Conservation (phyloP, 2,888 invertebrate species). For the Eutolmus rufibarbis region DNA sequence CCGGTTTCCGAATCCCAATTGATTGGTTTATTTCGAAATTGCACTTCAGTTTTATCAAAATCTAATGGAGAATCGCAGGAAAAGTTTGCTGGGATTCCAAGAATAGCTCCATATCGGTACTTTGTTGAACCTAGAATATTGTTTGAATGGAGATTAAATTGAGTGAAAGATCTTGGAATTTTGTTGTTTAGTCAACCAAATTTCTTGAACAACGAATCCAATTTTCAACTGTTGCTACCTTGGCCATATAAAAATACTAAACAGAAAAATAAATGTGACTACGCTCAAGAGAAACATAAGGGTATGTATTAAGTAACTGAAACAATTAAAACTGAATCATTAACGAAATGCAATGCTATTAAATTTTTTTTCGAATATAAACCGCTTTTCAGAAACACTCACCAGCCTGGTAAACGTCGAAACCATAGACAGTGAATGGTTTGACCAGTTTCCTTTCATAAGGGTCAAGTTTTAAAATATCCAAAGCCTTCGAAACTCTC, state of each 20-base stretch:
- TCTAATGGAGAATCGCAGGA: constrained; percentile 66
- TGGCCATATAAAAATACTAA: no score
- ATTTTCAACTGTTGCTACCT: no score
- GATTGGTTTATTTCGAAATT: constrained; percentile 69
- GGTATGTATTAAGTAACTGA: no score
- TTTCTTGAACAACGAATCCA: no score
- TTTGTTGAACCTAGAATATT: constrained; percentile 63
- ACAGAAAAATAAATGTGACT: background rate
- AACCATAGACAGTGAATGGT: constrained; percentile 77
- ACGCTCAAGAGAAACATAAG: background rate
- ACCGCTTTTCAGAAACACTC: constrained; percentile 51
- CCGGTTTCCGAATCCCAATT: constrained; percentile 73
- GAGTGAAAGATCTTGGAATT: no score
- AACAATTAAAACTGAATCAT: no score
- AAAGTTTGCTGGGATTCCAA: constrained; percentile 81
- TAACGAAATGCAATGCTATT: no score
- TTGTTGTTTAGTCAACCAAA: no score
- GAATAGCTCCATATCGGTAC: constrained; percentile 68
- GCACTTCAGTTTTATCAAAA: constrained; percentile 68
- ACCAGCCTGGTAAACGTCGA: constrained; percentile 77
- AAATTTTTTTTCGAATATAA: background rate
- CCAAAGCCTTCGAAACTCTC: constrained; percentile 67
- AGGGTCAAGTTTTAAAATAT: constrained; percentile 67
- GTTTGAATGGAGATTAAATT: background rate
- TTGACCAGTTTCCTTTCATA: constrained; percentile 65